A percentile compares a stretch with the other conserved stretches of the same genome.
Evolutionary conservation across 30 jellyfish, hydroid and myxozoan species (phyloP).

Genomic region (Aurelia aurita complex sp. Pacific): DNA sequence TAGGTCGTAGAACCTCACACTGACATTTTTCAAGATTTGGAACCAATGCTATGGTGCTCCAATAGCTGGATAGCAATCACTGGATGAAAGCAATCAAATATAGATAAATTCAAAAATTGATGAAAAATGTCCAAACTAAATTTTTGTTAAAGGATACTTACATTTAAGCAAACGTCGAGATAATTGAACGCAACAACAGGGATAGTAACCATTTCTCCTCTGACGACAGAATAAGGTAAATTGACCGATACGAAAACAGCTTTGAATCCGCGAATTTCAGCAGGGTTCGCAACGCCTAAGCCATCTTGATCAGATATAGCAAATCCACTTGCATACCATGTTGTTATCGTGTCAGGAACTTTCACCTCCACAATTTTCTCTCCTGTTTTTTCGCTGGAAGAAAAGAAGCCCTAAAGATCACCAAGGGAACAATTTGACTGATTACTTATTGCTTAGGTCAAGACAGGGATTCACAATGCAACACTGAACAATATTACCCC

Average conservation of each 20-base stretch:
- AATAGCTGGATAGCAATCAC: no score
- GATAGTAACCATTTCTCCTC: constrained; percentile 85
- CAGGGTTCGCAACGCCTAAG: constrained; percentile 84
- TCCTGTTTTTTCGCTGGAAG: constrained; percentile 74
- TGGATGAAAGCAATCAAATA: no score
- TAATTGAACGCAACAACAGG: constrained; percentile 93
- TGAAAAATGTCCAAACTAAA: no score
- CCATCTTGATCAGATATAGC: constrained; percentile 82
- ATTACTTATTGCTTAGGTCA: no score
- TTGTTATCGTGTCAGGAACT: constrained; percentile 93
- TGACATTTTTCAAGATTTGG: no score
- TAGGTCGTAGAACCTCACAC: no score
- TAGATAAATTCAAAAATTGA: no score
- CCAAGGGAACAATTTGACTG: no score
- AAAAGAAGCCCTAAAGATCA: background rate
- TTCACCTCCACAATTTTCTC: constrained; percentile 63
- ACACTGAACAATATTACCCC: no score
- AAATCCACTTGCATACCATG: constrained; percentile 97
- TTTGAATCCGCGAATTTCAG: constrained; percentile 84
- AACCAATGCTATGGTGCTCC: no score
- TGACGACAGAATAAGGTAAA: constrained; percentile 90
- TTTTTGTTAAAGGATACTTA: constrained; percentile 15
- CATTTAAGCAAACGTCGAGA: constrained; percentile 77
- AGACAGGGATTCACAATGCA: no score
- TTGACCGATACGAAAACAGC: constrained; percentile 83